Conservation (phyloP, 2,888 invertebrate species). For the Eugnorisma glareosa region DNA sequence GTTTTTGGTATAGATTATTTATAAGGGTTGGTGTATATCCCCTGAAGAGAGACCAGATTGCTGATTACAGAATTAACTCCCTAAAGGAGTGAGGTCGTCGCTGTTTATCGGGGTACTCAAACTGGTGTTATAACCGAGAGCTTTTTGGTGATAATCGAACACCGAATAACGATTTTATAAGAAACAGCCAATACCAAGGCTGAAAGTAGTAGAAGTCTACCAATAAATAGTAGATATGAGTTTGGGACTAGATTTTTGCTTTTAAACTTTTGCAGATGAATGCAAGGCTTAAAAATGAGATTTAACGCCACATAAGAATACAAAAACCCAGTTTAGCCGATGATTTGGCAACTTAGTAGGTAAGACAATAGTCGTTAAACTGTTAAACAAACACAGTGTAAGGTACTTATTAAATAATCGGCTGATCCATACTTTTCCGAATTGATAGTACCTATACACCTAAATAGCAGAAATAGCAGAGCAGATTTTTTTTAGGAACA, state of each 20-base stretch:
- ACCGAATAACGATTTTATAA: conserved; percentile 1
- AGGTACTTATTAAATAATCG: no score
- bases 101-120: conserved; percentile 44
- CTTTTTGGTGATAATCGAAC: neutral
- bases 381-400: no score
- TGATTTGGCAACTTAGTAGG: neutral
- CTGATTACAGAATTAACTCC: conserved; percentile 52
- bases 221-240: neutral
- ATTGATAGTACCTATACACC: no score
- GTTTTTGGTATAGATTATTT: conserved; percentile 47
- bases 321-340: neutral
- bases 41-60: conserved; percentile 43
- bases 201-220: neutral
- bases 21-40: conserved; percentile 45
- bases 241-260: neutral
- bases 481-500: no score
- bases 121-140: conserved; percentile 6
- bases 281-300: neutral
- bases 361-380: neutral
- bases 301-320: neutral
- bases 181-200: neutral
- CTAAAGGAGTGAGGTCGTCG: conserved; percentile 11
- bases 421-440: no score
- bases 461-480: no score
- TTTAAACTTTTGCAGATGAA: neutral